These are phyloP conservation scores for Astatotilapia flaviijosephi DNA, from an alignment of 2,113 vertebrate genomes.

Conservation along the genomic window DNA sequence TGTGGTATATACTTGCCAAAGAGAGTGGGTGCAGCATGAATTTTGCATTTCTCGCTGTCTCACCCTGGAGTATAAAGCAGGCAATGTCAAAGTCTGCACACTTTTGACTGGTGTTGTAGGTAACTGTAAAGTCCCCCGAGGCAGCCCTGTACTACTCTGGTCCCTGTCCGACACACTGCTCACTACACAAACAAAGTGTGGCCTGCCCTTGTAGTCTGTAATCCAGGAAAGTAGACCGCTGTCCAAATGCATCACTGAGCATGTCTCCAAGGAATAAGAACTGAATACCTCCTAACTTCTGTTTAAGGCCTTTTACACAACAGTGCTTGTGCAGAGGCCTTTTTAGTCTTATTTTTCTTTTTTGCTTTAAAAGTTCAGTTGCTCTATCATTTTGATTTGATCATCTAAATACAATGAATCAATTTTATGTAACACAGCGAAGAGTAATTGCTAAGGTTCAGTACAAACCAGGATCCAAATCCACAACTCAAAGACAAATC, in stretches of 20 bases:
- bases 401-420: not conserved
- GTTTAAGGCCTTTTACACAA: not conserved
- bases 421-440: not conserved
- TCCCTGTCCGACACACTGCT: conserved; percentile 14
- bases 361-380: not conserved
- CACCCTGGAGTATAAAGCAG: not conserved
- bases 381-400: not conserved
- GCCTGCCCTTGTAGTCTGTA: conserved; percentile 32
- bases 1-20: not conserved
- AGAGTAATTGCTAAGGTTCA: not conserved
- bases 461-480: not conserved
- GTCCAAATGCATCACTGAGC: conserved; percentile 23
- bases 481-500: not conserved
- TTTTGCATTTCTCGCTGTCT: not conserved
- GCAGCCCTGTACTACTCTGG: not conserved
- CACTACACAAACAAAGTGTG: conserved; percentile 19
- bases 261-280: not conserved
- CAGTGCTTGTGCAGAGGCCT: not conserved
- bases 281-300: not conserved
- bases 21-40: not conserved
- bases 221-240: conserved; percentile 6
- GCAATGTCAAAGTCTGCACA: not conserved
- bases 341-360: not conserved
- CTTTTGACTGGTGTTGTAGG: conserved; percentile 1
- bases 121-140: conserved; percentile 19